These are phyloP conservation scores for Drosophila erecta DNA, from an alignment of 1,140 invertebrate genomes.

Conservation along the genomic window DNA sequence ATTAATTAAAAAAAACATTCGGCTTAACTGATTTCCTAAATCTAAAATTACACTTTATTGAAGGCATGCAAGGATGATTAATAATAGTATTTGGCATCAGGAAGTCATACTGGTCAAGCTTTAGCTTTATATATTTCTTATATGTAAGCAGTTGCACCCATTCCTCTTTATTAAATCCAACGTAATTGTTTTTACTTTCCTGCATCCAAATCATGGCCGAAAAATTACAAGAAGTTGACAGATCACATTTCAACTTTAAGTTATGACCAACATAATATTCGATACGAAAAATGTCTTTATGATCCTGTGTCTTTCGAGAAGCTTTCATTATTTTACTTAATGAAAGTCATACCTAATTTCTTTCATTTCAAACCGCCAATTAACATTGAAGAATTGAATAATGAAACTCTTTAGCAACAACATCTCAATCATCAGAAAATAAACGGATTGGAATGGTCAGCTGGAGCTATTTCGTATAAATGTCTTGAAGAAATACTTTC, in stretches of 20 bases:
- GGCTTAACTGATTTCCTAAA: background rate
- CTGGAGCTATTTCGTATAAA: no score
- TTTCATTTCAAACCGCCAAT: no score
- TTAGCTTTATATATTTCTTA: background rate
- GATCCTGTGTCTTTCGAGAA: background rate
- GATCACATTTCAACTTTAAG: constrained; percentile 1
- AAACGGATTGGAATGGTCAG: no score
- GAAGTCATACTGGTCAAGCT: constrained; percentile 1
- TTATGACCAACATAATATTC: constrained; percentile 2
- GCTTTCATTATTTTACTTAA: background rate
- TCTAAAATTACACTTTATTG: constrained; percentile 1
- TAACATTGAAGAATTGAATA: no score
- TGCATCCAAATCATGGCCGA: background rate
- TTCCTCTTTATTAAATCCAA: constrained; percentile 1
- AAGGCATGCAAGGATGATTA: background rate
- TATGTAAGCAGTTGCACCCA: background rate
- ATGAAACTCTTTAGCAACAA: background rate
- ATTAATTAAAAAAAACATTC: background rate
- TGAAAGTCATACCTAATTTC: no score
- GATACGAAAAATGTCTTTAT: constrained; percentile 3
- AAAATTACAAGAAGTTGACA: background rate
- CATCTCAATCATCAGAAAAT: no score
- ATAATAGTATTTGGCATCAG: background rate
- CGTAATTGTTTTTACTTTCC: background rate
- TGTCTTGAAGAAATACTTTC: no score